These are phyloP conservation scores for Xanthia icteritia DNA, from an alignment of 2,888 invertebrate genomes.

Conservation along the genomic window DNA sequence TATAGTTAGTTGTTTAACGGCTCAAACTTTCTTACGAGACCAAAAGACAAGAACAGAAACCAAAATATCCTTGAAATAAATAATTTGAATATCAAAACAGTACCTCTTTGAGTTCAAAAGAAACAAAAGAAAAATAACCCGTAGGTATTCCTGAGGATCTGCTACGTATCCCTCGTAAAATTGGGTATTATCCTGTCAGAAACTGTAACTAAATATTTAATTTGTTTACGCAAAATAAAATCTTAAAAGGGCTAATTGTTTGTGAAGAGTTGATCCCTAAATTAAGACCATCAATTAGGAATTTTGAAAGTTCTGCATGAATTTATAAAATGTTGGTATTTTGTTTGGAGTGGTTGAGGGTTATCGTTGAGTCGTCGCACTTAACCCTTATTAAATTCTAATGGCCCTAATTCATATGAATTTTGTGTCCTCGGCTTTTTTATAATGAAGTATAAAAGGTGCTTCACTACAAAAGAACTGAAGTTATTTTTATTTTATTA, in stretches of 20 bases:
- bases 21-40: background rate
- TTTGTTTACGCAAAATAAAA: conserved; percentile 60
- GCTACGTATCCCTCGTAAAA: conserved; percentile 52
- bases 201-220: conserved; percentile 62
- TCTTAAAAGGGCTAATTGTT: conserved; percentile 57
- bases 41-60: conserved; percentile 2
- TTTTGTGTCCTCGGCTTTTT: background rate
- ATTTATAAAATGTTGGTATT: conserved; percentile 52
- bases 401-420: conserved; percentile 29
- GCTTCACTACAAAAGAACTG: background rate
- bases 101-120: conserved; percentile 21
- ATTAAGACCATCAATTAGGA: conserved; percentile 59
- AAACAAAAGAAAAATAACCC: conserved; percentile 50
- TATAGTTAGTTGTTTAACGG: background rate
- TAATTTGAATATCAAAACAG: conserved; percentile 49
- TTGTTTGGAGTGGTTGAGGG: conserved; percentile 40
- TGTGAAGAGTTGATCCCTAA: conserved; percentile 47
- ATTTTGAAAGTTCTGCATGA: conserved; percentile 43
- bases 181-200: conserved; percentile 62
- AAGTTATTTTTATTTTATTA: background rate
- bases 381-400: conserved; percentile 26
- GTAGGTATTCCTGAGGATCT: conserved; percentile 39
- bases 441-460: conserved; percentile 11
- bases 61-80: conserved; percentile 35
- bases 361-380: conserved; percentile 18